phyloP scores from a whole-genome alignment of 2,797 vertebrate species.

The Eulemur albifrons region DNA sequence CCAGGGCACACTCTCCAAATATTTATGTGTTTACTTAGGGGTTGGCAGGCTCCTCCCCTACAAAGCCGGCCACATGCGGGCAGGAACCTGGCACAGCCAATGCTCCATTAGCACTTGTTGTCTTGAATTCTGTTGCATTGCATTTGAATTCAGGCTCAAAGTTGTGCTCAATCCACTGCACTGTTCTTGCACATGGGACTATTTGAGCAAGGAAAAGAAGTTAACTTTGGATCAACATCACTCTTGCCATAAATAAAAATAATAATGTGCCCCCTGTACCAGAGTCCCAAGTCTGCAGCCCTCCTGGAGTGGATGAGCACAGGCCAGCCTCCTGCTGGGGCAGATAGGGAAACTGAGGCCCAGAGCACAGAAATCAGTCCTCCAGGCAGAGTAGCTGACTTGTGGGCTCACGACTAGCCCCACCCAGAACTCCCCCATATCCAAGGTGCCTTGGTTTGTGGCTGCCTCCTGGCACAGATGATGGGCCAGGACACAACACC shows the following conservation, averaged over 20 bases:
- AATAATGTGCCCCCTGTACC: too few species aligned
- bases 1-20: neutral
- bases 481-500: neutral
- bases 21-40: neutral
- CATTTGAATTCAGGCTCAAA: neutral
- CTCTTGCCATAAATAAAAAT: neutral
- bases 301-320: too few species aligned
- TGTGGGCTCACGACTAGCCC: too few species aligned
- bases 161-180: neutral
- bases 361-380: neutral
- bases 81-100: neutral
- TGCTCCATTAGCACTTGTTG: neutral
- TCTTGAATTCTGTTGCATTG: neutral
- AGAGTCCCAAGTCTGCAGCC: neutral
- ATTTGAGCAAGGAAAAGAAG: neutral
- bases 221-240: neutral
- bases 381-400: neutral
- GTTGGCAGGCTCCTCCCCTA: neutral
- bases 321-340: neutral
- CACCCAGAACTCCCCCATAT: neutral
- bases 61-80: neutral
- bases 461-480: neutral
- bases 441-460: neutral
- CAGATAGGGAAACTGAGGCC: neutral
- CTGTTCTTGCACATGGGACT: too few species aligned